Percentiles rank a stretch among this genome's conserved stretches.
Evolutionary conservation across 2,113 vertebrate genomes (phyloP).

Genomic region (Craseonycteris thonglongyai): DNA sequence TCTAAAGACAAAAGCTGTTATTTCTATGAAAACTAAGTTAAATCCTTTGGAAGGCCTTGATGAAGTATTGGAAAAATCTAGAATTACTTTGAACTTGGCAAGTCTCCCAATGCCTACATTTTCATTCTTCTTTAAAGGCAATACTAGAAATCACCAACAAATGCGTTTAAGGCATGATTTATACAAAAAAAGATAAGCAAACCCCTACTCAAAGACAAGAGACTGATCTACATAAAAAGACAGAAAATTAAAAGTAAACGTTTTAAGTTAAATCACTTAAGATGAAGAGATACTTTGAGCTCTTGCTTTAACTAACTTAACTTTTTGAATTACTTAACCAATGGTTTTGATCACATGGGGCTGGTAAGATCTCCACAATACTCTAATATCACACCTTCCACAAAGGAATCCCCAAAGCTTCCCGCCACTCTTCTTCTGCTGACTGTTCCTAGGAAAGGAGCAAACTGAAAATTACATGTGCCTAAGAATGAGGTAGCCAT

Average conservation of each 20-base stretch:
- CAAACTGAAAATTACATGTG: background rate
- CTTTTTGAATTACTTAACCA: conserved; percentile 10
- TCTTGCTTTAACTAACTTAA: background rate
- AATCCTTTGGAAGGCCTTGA: background rate
- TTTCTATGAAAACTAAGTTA: conserved; percentile 8
- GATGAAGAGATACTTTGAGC: background rate
- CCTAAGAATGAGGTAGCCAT: background rate
- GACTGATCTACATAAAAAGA: background rate
- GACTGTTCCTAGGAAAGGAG: background rate
- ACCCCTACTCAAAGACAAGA: background rate
- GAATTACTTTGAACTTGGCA: background rate
- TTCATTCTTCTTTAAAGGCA: conserved; percentile 28
- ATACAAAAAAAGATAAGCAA: background rate
- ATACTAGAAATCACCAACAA: background rate
- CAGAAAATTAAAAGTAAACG: background rate
- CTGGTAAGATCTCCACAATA: background rate
- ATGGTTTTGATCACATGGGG: background rate
- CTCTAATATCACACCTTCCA: background rate
- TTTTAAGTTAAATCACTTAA: conserved; percentile 24
- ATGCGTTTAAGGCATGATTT: background rate
- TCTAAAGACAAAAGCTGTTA: conserved; percentile 24
- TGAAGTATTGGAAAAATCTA: background rate
- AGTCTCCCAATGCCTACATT: background rate
- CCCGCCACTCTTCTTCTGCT: background rate
- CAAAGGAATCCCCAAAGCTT: background rate